A percentile compares a stretch with the other conserved stretches of the same genome.
Conservation (phyloP, 2,888 invertebrate genomes). For the Xylophagus ater region DNA sequence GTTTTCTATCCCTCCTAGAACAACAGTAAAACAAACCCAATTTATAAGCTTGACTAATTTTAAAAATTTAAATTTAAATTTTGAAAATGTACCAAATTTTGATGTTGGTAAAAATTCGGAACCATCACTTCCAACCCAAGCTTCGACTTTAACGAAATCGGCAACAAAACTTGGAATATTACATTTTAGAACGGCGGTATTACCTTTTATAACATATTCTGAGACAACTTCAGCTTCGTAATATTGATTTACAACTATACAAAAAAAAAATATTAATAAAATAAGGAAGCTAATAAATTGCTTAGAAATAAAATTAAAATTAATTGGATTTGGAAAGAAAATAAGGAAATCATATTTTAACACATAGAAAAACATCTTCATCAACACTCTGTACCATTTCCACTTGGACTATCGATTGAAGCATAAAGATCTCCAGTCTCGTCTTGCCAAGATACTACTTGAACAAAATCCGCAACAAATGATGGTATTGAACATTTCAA, state of each 20-base stretch:
- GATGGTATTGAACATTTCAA: conserved; percentile 64
- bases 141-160: conserved; percentile 81
- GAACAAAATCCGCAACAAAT: conserved; percentile 62
- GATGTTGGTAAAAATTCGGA: conserved; percentile 58
- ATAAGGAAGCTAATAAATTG: conserved; percentile 1
- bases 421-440: conserved; percentile 41
- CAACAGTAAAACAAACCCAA: too few species aligned
- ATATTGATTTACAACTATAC: conserved; percentile 74
- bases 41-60: too few species aligned
- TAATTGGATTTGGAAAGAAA: background rate
- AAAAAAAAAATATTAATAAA: conserved; percentile 7
- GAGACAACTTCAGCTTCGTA: conserved; percentile 83
- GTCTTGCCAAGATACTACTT: conserved; percentile 58
- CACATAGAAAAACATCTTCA: too few species aligned
- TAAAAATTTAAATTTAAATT: too few species aligned
- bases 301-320: background rate
- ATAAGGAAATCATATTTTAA: conserved; percentile 4
- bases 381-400: conserved; percentile 10
- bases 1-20: too few species aligned
- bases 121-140: conserved; percentile 60
- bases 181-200: conserved; percentile 78
- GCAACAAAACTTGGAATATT: conserved; percentile 83
- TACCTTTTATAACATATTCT: conserved; percentile 80
- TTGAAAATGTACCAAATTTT: conserved; percentile 58
- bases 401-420: conserved; percentile 28